Conservation (phyloP, 2,797 vertebrate genomes). For the Hozukius guyotensis region DNA sequence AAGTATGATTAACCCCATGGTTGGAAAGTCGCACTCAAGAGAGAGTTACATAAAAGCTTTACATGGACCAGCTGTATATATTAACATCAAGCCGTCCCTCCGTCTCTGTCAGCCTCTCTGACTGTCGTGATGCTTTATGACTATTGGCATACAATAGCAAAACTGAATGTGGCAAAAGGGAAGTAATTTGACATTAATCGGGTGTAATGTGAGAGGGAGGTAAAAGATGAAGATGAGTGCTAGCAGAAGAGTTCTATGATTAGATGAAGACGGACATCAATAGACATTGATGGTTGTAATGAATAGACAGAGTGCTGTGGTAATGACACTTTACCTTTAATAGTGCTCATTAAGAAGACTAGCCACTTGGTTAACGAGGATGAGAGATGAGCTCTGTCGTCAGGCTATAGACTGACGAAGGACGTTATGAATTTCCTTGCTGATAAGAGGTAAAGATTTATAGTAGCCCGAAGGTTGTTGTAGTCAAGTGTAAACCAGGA, state of each 20-base stretch:
- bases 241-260: conserved; percentile 55
- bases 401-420: conserved; percentile 7
- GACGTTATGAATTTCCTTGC: conserved; percentile 1
- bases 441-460: conserved; percentile 8
- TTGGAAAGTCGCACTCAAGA: not conserved
- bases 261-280: conserved; percentile 66
- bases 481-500: not conserved
- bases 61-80: not conserved
- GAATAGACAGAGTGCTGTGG: conserved; percentile 73
- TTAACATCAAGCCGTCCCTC: not conserved
- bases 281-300: conserved; percentile 79
- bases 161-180: conserved; percentile 45
- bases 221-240: conserved; percentile 63
- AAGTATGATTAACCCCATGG: not conserved
- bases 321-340: conserved; percentile 81
- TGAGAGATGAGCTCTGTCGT: conserved; percentile 62
- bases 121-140: conserved; percentile 31
- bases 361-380: conserved; percentile 67
- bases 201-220: conserved; percentile 50
- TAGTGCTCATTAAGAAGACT: conserved; percentile 78
- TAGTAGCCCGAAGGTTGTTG: not conserved
- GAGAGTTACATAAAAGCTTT: not conserved
- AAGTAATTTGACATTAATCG: conserved; percentile 67
- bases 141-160: conserved; percentile 27
- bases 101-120: not conserved